These are phyloP conservation scores for Nestor notabilis DNA, from an alignment of 2,113 vertebrate species.

Conservation along the genomic window DNA sequence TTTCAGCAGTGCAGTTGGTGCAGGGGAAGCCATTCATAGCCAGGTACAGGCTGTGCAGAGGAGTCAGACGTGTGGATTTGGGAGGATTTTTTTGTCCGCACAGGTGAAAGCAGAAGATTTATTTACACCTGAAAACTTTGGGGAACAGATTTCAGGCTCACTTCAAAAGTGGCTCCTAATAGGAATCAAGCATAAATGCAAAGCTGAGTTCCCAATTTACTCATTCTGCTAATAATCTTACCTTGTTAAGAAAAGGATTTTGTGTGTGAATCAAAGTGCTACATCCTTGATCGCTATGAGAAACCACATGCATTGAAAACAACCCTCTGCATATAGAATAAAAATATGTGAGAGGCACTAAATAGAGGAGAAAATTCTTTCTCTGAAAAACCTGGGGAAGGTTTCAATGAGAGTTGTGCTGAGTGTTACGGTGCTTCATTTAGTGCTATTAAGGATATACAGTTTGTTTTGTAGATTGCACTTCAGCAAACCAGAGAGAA, in stretches of 20 bases:
- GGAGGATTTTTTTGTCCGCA: background rate
- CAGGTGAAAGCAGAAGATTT: background rate
- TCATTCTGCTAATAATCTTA: background rate
- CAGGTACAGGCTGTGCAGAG: background rate
- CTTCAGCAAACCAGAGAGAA: background rate
- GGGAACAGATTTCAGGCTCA: background rate
- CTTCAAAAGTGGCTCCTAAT: background rate
- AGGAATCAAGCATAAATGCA: background rate
- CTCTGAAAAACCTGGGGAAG: background rate
- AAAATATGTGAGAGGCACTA: background rate
- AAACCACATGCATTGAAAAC: background rate
- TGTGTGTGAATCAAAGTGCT: background rate
- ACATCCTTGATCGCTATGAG: background rate
- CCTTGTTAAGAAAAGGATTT: background rate
- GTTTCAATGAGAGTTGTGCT: background rate
- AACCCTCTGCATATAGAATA: rapidly evolving
- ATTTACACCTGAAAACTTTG: background rate
- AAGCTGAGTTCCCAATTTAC: background rate
- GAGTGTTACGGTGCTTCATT: background rate
- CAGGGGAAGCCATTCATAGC: background rate
- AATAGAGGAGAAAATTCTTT: background rate
- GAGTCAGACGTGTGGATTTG: background rate
- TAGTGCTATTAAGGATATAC: background rate
- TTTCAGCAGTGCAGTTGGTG: background rate
- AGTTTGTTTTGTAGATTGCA: background rate